These are phyloP conservation scores for Eueides isabella DNA, from an alignment of 1,140 invertebrate species.

Conservation along the genomic window DNA sequence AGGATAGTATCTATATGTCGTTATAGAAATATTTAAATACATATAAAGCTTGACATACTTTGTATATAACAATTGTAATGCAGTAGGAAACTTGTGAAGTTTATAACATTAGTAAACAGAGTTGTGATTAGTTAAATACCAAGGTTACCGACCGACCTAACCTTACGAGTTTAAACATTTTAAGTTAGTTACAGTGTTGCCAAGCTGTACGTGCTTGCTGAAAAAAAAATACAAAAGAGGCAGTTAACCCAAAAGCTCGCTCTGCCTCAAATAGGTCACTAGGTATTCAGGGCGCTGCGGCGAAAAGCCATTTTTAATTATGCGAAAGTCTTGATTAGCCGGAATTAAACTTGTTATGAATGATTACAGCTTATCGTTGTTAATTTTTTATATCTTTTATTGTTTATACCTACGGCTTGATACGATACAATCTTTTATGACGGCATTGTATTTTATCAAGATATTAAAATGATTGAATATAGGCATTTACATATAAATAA, in stretches of 20 bases:
- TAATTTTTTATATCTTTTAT: neutral
- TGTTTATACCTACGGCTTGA: neutral
- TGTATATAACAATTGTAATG: neutral
- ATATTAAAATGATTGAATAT: too few relatives aligned
- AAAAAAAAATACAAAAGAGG: slow-evolving; percentile 14
- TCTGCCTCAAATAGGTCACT: slow-evolving; percentile 33
- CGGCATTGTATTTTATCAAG: too few relatives aligned
- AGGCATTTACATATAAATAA: too few relatives aligned
- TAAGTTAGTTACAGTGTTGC: neutral
- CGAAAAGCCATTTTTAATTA: slow-evolving; percentile 21
- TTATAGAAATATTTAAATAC: too few relatives aligned
- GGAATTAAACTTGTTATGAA: neutral
- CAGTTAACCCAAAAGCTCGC: slow-evolving; percentile 22
- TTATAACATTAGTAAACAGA: too few relatives aligned
- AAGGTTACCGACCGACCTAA: neutral
- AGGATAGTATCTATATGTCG: too few relatives aligned
- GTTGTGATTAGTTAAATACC: neutral
- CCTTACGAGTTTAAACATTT: neutral
- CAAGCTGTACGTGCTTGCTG: slow-evolving; percentile 1
- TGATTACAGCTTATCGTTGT: neutral
- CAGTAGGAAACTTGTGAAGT: too few relatives aligned
- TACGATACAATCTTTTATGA: too few relatives aligned
- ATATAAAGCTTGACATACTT: neutral
- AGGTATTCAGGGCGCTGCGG: slow-evolving; percentile 27
- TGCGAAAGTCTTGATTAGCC: slow-evolving; percentile 22